A percentile compares a stretch with the other conserved stretches of the same genome.
Conservation (phyloP, 2,797 vertebrate species). For the Pogonophryne albipinna region DNA sequence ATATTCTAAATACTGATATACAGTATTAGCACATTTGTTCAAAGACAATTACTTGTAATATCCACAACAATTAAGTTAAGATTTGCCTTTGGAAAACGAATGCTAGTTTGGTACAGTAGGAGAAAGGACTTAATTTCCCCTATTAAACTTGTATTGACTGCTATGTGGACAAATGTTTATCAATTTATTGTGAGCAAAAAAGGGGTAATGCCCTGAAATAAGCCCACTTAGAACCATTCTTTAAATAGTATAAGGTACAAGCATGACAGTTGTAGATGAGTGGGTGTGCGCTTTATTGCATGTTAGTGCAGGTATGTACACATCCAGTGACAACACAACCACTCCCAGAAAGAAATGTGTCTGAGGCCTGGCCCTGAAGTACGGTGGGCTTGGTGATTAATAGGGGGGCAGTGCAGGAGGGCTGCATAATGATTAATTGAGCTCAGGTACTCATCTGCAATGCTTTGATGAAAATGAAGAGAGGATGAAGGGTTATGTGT, state of each 20-base stretch:
- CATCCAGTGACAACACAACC: slow-evolving; percentile 66
- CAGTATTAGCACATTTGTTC: background rate
- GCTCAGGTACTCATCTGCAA: slow-evolving; percentile 84
- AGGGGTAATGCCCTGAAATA: no score
- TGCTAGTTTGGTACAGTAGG: background rate
- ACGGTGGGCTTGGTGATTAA: slow-evolving; percentile 77
- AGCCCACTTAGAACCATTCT: no score
- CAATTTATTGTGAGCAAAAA: no score
- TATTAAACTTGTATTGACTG: no score
- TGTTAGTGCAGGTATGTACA: slow-evolving; percentile 22
- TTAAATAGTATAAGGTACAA: no score
- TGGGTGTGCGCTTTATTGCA: no score
- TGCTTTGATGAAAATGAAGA: slow-evolving; percentile 85
- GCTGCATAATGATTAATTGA: slow-evolving; percentile 82
- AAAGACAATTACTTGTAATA: background rate
- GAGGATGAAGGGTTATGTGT: slow-evolving; percentile 63
- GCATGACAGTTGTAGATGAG: no score
- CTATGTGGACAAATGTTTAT: no score
- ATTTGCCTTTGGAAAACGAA: background rate
- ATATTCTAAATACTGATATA: background rate
- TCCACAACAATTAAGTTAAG: background rate
- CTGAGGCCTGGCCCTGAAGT: slow-evolving; percentile 45
- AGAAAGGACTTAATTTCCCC: no score
- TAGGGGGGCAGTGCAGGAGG: slow-evolving; percentile 65
- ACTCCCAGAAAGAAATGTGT: slow-evolving; percentile 58